phyloP scores from a whole-genome alignment of 2,113 vertebrate species.

The Chlorodrepanis virens region DNA sequence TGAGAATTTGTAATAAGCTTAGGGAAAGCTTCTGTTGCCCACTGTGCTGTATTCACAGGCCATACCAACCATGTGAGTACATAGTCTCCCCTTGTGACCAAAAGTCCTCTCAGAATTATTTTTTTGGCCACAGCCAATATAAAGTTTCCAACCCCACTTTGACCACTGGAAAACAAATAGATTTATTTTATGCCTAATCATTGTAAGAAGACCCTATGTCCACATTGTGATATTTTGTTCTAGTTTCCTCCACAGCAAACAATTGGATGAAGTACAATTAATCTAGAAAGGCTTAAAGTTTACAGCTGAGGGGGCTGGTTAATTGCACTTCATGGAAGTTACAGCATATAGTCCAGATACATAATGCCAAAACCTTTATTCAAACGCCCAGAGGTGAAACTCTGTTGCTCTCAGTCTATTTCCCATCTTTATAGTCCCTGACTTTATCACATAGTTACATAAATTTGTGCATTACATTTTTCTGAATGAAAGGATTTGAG shows the following conservation, averaged over 20 bases:
- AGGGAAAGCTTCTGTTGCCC: not conserved
- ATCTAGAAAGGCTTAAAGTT: not conserved
- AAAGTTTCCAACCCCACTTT: not conserved
- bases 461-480: not conserved
- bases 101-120: not conserved
- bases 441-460: not conserved
- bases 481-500: not conserved
- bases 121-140: not conserved
- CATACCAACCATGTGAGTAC: not conserved
- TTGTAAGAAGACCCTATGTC: conserved; percentile 1
- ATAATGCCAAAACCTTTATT: not conserved
- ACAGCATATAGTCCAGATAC: not conserved
- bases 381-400: not conserved
- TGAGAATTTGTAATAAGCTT: not conserved
- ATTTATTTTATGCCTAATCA: not conserved
- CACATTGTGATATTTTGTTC: not conserved
- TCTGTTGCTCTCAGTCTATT: not conserved
- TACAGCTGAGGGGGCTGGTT: not conserved
- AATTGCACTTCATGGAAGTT: not conserved
- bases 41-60: not conserved
- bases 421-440: not conserved
- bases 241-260: not conserved
- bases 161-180: conserved; percentile 18
- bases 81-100: not conserved
- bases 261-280: not conserved